Base-by-base conservation (phyloP, 2,797 vertebrate genomes). In the Harpagifer antarcticus region DNA sequence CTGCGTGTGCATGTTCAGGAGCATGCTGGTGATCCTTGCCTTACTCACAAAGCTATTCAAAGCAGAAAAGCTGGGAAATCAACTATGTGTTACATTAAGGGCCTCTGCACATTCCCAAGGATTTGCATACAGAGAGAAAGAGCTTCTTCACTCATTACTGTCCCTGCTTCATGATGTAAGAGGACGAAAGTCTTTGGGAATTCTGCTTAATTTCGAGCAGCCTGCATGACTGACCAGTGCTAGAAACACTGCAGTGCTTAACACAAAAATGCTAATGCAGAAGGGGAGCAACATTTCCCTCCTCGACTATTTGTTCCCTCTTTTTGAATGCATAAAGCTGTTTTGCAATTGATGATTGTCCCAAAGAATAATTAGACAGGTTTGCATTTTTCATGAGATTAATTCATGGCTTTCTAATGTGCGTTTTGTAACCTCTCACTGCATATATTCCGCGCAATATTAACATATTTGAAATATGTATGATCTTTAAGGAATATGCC, bases 381-480 rank as follows among this genome's bases (percentile, higher is more conserved):
- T 83, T 86, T 92, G 86, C 86, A 91, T 90, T 88, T 93, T 92
- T 92, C 88, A 91, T 92, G 83, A 92, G 86, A 83, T 87, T 86
- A 88, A 91, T 81, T 89, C 81, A 77, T 82, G 72, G 78, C 79
- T 89, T 83, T 89, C 80, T 91, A 89, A 82, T 87, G 86, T 86
- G 85, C 79, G 15, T 90, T 92, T 92, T 87, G 85, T 88, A 86
- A 88, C 79, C 48, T 76, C 74, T 59, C 80, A 52, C 84, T 84
- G 74, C 88, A 88, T 88, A 86, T 85, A 86, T 84, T 91, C 77
- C 0, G 11, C 27, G 52, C 54, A 64, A 31, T 72, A 91, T 93
- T 90, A 91, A 81, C 90, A 93, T 90, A 91, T 90, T 79, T 90
- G 80, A 90, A 92, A 92, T 86, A 85, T 90, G 85, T 85, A 88